phyloP scores from a whole-genome alignment of 2,113 vertebrate species.

The Gopherus evgoodei region DNA sequence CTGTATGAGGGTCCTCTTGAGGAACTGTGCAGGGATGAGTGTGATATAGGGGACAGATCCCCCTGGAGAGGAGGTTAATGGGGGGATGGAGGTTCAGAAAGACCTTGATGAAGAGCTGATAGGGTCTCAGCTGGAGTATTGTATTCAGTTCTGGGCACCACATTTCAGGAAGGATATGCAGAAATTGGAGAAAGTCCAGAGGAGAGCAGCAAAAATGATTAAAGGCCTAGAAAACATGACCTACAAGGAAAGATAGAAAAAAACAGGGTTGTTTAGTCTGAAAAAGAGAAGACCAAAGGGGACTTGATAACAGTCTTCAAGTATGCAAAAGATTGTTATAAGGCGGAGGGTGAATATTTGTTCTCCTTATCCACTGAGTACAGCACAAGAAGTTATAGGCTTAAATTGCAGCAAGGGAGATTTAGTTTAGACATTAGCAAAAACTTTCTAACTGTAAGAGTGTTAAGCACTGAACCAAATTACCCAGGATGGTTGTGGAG shows the following conservation, averaged over 20 bases:
- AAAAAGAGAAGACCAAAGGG: not conserved
- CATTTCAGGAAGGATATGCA: not conserved
- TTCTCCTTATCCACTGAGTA: not conserved
- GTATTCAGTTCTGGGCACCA: not conserved
- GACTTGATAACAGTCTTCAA: not conserved
- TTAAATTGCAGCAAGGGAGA: not conserved
- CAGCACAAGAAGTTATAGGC: not conserved
- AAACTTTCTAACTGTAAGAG: not conserved
- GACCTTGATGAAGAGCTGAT: rapidly evolving
- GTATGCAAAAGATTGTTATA: not conserved
- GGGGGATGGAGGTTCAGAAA: rapidly evolving
- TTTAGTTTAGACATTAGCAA: not conserved
- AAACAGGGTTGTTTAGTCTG: not conserved
- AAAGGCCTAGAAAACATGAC: not conserved
- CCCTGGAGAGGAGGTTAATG: not conserved
- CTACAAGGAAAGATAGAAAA: not conserved
- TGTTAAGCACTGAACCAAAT: not conserved
- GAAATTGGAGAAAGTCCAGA: not conserved
- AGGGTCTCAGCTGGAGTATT: not conserved
- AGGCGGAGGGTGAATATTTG: not conserved
- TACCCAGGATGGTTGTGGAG: not conserved
- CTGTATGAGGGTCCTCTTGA: rapidly evolving
- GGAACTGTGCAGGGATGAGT: no score
- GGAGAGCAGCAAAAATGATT: not conserved
- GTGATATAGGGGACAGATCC: not conserved